Evolutionary conservation across 2,888 invertebrate species (phyloP).

Genomic region (Julus scanicus): DNA sequence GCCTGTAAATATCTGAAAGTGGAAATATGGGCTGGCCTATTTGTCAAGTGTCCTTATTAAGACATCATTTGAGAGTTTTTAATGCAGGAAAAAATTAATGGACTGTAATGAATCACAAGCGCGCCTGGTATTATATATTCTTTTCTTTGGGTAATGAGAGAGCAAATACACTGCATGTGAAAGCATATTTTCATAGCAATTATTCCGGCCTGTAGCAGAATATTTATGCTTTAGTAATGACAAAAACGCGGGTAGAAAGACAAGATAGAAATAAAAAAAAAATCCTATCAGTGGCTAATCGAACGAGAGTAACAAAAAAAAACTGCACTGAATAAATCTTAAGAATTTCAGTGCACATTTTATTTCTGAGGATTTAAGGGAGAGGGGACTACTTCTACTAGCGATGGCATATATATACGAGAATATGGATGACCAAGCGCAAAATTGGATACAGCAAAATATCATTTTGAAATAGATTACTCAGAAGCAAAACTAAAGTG

Average conservation of each 20-base stretch:
- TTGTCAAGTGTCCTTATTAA: conserved; percentile 33
- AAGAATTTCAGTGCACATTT: conserved; percentile 16
- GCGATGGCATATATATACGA: not conserved
- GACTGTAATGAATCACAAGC: conserved; percentile 15
- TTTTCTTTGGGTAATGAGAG: conserved; percentile 24
- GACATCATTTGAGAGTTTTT: not conserved
- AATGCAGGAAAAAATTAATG: conserved; percentile 22
- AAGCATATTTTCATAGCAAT: conserved; percentile 17
- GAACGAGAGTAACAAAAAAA: not conserved
- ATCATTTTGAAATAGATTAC: conserved; percentile 27
- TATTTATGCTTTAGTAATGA: conserved; percentile 21
- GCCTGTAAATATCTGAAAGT: not conserved
- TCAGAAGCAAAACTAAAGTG: conserved; percentile 33
- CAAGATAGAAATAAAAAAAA: not conserved
- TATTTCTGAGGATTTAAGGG: not conserved
- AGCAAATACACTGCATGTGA: not conserved
- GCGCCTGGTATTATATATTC: not conserved
- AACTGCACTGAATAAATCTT: conserved; percentile 9
- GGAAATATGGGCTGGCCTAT: not conserved
- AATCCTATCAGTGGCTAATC: conserved; percentile 7
- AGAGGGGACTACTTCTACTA: not conserved
- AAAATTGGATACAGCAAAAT: conserved; percentile 33
- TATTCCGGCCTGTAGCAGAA: conserved; percentile 1
- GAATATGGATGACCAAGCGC: conserved; percentile 24
- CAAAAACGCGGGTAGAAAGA: conserved; percentile 18